Conservation (phyloP, 2,113 vertebrate genomes). For the Rattus rattus region DNA sequence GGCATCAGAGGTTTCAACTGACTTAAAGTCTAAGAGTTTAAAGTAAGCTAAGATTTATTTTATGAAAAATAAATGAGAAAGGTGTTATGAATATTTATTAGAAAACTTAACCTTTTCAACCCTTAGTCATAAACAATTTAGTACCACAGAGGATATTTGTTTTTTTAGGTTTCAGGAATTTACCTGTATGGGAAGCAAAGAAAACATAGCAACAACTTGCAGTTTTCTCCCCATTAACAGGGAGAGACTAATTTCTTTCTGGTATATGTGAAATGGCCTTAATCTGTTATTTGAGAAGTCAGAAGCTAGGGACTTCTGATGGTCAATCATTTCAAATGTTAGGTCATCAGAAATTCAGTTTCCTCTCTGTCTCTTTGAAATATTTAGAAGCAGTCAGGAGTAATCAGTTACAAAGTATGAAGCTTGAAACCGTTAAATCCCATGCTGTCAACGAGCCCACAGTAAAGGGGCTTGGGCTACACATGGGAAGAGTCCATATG, state of each 20-base stretch:
- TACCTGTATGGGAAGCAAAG: not conserved
- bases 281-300: not conserved
- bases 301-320: not conserved
- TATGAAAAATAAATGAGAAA: conserved; percentile 32
- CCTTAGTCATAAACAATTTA: conserved; percentile 23
- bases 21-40: conserved; percentile 31
- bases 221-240: not conserved
- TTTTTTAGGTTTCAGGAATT: conserved; percentile 35
- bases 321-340: not conserved
- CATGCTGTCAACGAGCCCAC: not conserved
- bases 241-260: not conserved
- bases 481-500: not conserved
- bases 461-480: not conserved
- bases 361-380: not conserved
- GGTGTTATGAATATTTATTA: conserved; percentile 32
- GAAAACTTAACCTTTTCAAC: not conserved
- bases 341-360: not conserved
- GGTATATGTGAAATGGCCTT: not conserved
- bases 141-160: not conserved
- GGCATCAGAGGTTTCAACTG: not conserved
- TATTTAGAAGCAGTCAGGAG: not conserved
- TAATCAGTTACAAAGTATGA: not conserved
- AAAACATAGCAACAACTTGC: not conserved
- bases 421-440: not conserved
- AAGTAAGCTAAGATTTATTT: not conserved